These are phyloP conservation scores for Nemurella pictetii DNA, from an alignment of 2,888 invertebrate genomes.

Conservation along the genomic window DNA sequence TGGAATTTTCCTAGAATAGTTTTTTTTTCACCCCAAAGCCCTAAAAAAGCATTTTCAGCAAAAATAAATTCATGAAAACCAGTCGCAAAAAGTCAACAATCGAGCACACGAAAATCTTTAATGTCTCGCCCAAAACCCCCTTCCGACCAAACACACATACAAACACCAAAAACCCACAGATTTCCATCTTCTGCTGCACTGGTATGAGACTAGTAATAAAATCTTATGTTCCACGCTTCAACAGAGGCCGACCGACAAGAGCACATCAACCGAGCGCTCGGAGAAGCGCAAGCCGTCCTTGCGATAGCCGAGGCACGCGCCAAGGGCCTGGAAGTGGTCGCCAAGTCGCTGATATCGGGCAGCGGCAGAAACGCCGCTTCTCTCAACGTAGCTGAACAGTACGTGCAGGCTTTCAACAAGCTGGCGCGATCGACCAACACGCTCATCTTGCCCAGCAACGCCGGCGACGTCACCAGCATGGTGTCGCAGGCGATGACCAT, in stretches of 20 bases:
- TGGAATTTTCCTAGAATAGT: too few relatives aligned
- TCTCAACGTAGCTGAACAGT: conserved; percentile 91
- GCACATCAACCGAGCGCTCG: conserved; percentile 90
- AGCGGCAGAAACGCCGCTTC: conserved; percentile 90
- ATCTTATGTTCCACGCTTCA: too few relatives aligned
- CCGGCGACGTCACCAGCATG: conserved; percentile 76
- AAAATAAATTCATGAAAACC: too few relatives aligned
- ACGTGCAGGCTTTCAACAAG: conserved; percentile 90
- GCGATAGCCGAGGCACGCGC: conserved; percentile 92
- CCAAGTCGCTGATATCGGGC: conserved; percentile 63
- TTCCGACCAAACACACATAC: too few relatives aligned
- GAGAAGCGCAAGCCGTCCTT: conserved; percentile 89
- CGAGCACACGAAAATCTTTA: too few relatives aligned
- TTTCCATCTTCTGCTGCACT: too few relatives aligned
- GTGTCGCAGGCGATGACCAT: conserved; percentile 67
- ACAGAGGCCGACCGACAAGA: conserved; percentile 91
- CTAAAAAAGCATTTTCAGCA: too few relatives aligned
- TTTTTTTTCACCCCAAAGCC: too few relatives aligned
- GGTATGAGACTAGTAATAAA: too few relatives aligned
- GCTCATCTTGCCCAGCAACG: conserved; percentile 88
- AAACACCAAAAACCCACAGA: too few relatives aligned
- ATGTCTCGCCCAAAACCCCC: too few relatives aligned
- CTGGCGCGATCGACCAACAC: conserved; percentile 94
- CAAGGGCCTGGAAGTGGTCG: conserved; percentile 76
- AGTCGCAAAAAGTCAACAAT: too few relatives aligned